These are phyloP conservation scores for Aradus depressus DNA, from an alignment of 2,888 invertebrate species.

Conservation along the genomic window DNA sequence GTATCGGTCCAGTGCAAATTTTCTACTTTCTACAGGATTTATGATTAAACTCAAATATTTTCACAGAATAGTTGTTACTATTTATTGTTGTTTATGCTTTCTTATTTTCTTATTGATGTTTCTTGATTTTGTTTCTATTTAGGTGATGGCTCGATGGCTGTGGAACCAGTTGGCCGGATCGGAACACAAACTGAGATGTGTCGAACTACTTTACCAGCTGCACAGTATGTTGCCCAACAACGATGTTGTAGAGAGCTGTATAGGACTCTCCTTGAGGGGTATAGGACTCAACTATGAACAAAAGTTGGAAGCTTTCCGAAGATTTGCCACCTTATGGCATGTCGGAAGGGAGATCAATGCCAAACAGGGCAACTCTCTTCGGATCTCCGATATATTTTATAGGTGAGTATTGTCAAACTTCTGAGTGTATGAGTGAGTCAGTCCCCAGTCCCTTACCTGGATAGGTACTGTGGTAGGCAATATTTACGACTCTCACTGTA, in stretches of 20 bases:
- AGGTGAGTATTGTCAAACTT: conserved; percentile 43
- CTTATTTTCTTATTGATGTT: no score
- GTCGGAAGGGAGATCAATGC: conserved; percentile 53
- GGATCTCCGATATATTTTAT: conserved; percentile 42
- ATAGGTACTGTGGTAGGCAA: no score
- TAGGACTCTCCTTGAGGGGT: conserved; percentile 28
- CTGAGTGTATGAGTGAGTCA: no score
- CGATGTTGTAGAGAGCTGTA: conserved; percentile 52
- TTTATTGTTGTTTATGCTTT: no score
- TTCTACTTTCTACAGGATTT: no score
- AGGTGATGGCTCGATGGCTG: conserved; percentile 54
- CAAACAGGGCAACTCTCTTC: conserved; percentile 33
- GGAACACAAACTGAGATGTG: conserved; percentile 48
- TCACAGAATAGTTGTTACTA: no score
- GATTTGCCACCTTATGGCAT: conserved; percentile 63
- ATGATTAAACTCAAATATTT: no score
- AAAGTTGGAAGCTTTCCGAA: conserved; percentile 48
- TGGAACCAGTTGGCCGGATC: conserved; percentile 58
- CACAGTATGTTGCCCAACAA: conserved; percentile 54
- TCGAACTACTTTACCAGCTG: conserved; percentile 62
- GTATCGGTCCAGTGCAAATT: no score
- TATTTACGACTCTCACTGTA: no score
- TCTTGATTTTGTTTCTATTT: conserved; percentile 29
- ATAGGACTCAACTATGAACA: conserved; percentile 3
- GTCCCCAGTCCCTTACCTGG: no score